These are phyloP conservation scores for Drosophila sechellia DNA, from an alignment of 1,140 invertebrate genomes.

Conservation along the genomic window DNA sequence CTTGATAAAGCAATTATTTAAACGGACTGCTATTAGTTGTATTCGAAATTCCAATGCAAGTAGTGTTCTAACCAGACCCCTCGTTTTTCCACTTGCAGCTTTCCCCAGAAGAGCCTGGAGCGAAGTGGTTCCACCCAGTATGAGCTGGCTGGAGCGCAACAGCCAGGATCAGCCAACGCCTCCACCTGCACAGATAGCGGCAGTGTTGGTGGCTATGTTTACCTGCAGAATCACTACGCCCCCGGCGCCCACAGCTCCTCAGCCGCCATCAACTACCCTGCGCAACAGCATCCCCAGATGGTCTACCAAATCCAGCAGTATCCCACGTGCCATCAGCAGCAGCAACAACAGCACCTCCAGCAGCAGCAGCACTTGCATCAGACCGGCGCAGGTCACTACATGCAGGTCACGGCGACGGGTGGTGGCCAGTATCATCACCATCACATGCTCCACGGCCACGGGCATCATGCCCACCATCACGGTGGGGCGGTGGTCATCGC, in stretches of 20 bases:
- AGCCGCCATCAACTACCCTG: conserved; percentile 77
- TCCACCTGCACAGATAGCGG: conserved; percentile 52
- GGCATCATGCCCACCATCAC: conserved; percentile 83
- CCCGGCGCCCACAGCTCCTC: conserved; percentile 66
- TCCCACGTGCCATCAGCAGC: conserved; percentile 83
- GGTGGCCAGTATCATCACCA: conserved; percentile 85
- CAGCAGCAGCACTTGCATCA: conserved; percentile 63
- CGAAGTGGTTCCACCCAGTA: conserved; percentile 80
- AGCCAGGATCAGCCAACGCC: conserved; percentile 51
- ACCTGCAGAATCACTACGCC: conserved; percentile 83
- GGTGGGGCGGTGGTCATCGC: conserved; percentile 79
- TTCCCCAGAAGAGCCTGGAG: conserved; percentile 83
- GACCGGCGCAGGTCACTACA: conserved; percentile 51
- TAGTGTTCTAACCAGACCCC: neutral
- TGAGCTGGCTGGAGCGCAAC: conserved; percentile 66
- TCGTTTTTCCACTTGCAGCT: conserved; percentile 61
- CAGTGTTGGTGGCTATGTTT: conserved; percentile 79
- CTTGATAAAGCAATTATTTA: too few species aligned
- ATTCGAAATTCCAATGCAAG: neutral
- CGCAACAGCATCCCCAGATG: conserved; percentile 77
- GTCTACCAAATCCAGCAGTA: conserved; percentile 81
- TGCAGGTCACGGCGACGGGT: conserved; percentile 83
- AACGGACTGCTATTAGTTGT: too few species aligned
- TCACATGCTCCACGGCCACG: conserved; percentile 83
- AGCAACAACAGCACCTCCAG: conserved; percentile 61